Percentiles rank a stretch among this genome's conserved stretches.
Conservation (phyloP, 2,113 vertebrate species). For the Raphicerus campestris region DNA sequence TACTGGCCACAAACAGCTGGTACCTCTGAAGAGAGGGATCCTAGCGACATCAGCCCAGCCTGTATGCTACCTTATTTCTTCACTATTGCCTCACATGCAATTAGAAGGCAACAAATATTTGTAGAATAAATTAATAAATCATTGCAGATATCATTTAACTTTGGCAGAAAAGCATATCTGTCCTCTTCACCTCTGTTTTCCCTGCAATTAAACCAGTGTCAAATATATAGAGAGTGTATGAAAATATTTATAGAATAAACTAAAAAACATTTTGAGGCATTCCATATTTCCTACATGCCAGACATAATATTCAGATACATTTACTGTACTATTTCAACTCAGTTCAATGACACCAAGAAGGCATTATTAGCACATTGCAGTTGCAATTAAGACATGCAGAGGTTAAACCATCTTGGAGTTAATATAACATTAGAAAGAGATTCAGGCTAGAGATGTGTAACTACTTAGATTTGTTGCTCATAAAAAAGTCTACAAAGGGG, state of each 20-base stretch:
- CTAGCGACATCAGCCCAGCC: neutral
- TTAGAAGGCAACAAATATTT: neutral
- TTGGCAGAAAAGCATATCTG: neutral
- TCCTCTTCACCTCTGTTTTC: neutral
- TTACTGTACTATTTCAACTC: neutral
- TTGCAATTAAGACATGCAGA: neutral
- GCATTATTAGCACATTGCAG: neutral
- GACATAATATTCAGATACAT: neutral
- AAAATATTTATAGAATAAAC: neutral
- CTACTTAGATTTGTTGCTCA: neutral
- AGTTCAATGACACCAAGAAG: neutral
- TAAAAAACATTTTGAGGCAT: neutral
- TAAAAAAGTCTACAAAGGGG: neutral
- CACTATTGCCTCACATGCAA: neutral
- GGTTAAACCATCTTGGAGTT: neutral
- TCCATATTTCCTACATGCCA: neutral
- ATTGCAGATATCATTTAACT: neutral
- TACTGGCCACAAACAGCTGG: neutral
- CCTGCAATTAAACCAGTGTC: neutral
- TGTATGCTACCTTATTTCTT: neutral
- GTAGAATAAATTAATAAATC: neutral
- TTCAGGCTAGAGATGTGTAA: neutral
- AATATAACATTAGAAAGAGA: neutral
- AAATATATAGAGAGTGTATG: neutral
- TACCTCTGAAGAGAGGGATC: neutral